Conservation (phyloP, 2,888 invertebrate genomes). For the Noctuana brunneofusca region DNA sequence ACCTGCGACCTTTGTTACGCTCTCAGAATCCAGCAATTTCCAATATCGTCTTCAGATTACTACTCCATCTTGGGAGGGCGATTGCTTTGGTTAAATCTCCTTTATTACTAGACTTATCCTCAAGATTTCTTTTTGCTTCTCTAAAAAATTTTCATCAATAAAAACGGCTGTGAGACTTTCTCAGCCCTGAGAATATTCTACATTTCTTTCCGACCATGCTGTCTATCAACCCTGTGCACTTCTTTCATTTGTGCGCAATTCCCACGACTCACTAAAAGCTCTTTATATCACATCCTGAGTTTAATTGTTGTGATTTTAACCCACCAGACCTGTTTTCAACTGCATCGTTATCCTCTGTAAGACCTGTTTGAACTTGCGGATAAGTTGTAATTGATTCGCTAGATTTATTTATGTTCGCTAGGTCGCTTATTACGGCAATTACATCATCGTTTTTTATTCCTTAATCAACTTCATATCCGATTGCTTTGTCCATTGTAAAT, state of each 20-base stretch:
- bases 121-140: not conserved
- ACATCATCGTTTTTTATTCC: slow-evolving; percentile 12
- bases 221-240: slow-evolving; percentile 20
- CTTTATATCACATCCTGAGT: slow-evolving; percentile 51
- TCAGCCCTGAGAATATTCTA: slow-evolving; percentile 1
- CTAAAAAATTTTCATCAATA: not conserved
- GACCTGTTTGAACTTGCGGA: slow-evolving; percentile 12
- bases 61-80: not conserved
- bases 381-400: slow-evolving; percentile 26
- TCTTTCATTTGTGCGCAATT: slow-evolving; percentile 37
- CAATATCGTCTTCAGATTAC: not conserved
- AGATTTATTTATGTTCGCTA: slow-evolving; percentile 19
- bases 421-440: slow-evolving; percentile 17
- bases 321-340: slow-evolving; percentile 36
- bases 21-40: not conserved
- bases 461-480: slow-evolving; percentile 2
- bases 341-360: slow-evolving; percentile 20
- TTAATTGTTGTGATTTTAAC: slow-evolving; percentile 49
- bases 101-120: not conserved
- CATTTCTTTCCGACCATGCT: slow-evolving; percentile 11
- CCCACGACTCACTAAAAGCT: slow-evolving; percentile 48
- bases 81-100: not conserved
- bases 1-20: not conserved
- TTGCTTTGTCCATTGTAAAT: not conserved
- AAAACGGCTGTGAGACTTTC: not conserved